Evolutionary conservation across 2,113 vertebrate genomes (phyloP), one percentile per base, ranked within the genome.

Genomic region (Phocoena sinus): DNA sequence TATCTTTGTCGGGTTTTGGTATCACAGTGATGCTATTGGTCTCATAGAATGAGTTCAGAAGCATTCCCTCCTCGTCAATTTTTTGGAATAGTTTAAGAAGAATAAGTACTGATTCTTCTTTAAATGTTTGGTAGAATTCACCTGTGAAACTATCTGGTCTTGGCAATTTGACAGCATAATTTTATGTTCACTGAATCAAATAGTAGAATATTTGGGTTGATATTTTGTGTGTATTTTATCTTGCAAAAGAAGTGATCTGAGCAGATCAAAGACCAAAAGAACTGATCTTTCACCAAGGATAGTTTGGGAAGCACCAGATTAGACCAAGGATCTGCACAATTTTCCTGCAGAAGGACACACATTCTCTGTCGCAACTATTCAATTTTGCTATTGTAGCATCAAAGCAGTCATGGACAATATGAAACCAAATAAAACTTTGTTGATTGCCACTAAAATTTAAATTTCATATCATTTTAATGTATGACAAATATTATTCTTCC

Each of bases 331-430:
- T 2, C 7, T 3, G 41, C 12, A 15, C 14, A 26, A 12, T 63
- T 44, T 21, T 53, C 65, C 26, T 41, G 25, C 4, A 4, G 47
- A 41, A 76, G 14, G 71, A 14, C 26, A 3, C 0, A 12, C 0
- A 0, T 41, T 85, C 33, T 36, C 33, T 50, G 20, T 53, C 11
- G 6, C 15, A 14, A 21, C 23, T 41, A 23, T 36, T 73, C 21
- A 10, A 0, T 17, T 81, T 5, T 25, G 44, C 28, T 44, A 0
- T 13, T 17, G 14, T 31, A 6, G 25, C 17, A 0, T 56, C n/a
- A 6, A 44, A 73, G n/a, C 56, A 0, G 3, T 7, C 21, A 0
- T 2, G 47, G 44, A 81, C n/a, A 36, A 36, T 1, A 15, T 11
- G 13, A 62, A 38, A 12, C 71, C 70, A 70, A 33, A 47, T 10